Evolutionary conservation across 2,113 vertebrate species (phyloP).

Genomic region (Alligator sinensis): DNA sequence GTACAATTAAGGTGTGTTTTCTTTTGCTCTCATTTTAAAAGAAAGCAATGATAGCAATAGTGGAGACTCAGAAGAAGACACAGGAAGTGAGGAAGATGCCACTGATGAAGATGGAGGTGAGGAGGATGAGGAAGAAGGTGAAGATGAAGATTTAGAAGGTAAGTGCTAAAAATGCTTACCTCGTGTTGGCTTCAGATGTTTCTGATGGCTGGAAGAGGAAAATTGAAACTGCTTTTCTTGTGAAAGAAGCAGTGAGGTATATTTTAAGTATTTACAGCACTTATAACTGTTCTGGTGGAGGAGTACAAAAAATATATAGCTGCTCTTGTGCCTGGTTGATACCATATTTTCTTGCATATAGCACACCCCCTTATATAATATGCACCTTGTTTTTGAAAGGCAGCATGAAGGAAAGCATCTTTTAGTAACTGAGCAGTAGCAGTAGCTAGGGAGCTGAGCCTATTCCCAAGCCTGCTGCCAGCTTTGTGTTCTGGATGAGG

Average conservation of each 20-base stretch:
- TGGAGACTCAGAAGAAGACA: constrained; percentile 79
- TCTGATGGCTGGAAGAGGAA: neutral
- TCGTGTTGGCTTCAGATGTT: fast-evolving
- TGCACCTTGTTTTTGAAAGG: too few relatives aligned
- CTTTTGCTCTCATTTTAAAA: constrained; percentile 55
- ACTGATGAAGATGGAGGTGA: constrained; percentile 79
- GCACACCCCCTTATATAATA: too few relatives aligned
- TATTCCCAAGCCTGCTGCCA: too few relatives aligned
- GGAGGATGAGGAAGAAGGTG: constrained; percentile 81
- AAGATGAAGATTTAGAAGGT: constrained; percentile 79
- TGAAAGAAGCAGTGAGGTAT: neutral
- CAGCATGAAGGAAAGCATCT: too few relatives aligned
- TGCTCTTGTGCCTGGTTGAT: neutral
- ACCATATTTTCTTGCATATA: too few relatives aligned
- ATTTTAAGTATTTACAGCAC: neutral
- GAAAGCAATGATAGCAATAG: constrained; percentile 79
- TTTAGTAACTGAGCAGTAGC: too few relatives aligned
- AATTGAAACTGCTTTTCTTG: neutral
- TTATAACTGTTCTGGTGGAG: neutral
- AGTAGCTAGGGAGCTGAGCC: too few relatives aligned
- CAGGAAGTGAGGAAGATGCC: constrained; percentile 74
- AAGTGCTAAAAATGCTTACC: neutral
- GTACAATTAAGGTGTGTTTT: neutral
- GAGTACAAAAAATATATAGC: neutral
- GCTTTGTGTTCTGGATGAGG: too few relatives aligned